Evolutionary conservation across 2,888 invertebrate genomes (phyloP).

Genomic region (Antheraea assamensis): DNA sequence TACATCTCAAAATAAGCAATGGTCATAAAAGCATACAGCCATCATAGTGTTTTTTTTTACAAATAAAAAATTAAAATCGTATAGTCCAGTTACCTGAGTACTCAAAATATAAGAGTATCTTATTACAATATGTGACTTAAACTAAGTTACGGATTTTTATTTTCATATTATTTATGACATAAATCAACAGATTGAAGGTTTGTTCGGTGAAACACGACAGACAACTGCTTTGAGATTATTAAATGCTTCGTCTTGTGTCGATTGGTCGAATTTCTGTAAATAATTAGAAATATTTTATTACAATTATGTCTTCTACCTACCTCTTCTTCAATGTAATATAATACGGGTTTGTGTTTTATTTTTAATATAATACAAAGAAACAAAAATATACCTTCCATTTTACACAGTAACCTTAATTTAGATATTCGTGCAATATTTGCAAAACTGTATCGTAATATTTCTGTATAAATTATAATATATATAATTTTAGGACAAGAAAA

Average conservation of each 20-base stretch:
- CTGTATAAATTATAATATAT: too few relatives aligned
- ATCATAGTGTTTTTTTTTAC: background rate
- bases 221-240: constrained; percentile 81
- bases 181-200: constrained; percentile 57
- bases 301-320: background rate
- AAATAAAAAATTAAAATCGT: background rate
- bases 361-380: background rate
- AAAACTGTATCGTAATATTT: too few relatives aligned
- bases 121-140: constrained; percentile 9
- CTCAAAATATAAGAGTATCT: constrained; percentile 3
- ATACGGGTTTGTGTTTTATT: background rate
- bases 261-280: constrained; percentile 81
- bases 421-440: too few relatives aligned
- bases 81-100: background rate
- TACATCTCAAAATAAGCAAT: background rate
- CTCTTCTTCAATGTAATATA: background rate
- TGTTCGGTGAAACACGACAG: constrained; percentile 70
- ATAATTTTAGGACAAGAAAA: too few relatives aligned
- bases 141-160: background rate
- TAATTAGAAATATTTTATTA: background rate
- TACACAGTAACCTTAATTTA: background rate
- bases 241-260: constrained; percentile 79
- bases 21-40: background rate
- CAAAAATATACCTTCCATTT: background rate
- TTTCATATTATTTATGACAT: background rate